Evolutionary conservation across 2,888 invertebrate species (phyloP).

Genomic region (Caenorhabditis sp.): DNA sequence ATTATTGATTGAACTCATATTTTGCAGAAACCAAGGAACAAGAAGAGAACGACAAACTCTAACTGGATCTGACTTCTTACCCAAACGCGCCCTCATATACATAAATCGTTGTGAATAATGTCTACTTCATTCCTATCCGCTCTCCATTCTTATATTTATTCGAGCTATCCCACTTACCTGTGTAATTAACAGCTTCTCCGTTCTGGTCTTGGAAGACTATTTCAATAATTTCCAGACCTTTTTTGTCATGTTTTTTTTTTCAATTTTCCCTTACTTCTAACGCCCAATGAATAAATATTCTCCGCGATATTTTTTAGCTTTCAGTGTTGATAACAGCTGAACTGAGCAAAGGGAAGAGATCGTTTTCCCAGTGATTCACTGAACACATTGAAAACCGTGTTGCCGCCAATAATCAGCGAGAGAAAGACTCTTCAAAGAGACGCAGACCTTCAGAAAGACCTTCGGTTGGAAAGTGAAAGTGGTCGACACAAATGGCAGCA

Average conservation of each 20-base stretch:
- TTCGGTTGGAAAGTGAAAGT: no score
- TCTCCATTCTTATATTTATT: constrained; percentile 17
- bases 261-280: neutral
- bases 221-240: constrained; percentile 3
- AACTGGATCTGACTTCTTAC: constrained; percentile 1
- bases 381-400: no score
- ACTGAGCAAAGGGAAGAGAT: no score
- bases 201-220: constrained; percentile 1
- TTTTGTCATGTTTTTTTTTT: no score
- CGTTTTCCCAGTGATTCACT: no score
- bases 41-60: constrained; percentile 56
- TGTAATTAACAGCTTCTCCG: constrained; percentile 27
- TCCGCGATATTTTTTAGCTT: neutral
- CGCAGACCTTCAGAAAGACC: no score
- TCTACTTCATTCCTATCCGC: constrained; percentile 39
- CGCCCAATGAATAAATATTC: constrained; percentile 1
- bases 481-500: no score
- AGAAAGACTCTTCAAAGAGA: no score
- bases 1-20: neutral
- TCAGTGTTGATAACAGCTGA: no score
- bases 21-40: constrained; percentile 47
- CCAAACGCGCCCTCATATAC: neutral
- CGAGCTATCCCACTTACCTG: constrained; percentile 7
- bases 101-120: constrained; percentile 43
- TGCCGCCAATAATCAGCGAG: no score